Evolutionary conservation across 2,888 invertebrate genomes (phyloP), one percentile per base, ranked within the genome.

Genomic region (Callosobruchus maculatus): DNA sequence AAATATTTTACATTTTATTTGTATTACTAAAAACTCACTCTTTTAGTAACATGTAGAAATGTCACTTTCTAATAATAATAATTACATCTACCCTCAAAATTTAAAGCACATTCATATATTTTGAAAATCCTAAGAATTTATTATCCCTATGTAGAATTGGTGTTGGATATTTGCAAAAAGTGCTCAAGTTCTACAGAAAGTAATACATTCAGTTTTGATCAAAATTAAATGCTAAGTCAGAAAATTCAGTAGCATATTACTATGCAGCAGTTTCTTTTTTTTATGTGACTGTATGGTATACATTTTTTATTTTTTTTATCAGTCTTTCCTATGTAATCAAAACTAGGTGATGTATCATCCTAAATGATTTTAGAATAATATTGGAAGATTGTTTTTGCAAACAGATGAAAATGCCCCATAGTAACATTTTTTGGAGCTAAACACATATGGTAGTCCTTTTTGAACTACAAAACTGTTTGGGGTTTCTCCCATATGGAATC

Each of bases 1-100:
- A 85, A 83, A 84, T 81, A 81, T 82, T 81, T 82, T 82, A 82
- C 81, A 82, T 80, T 79, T 79, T 80, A 73, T 76, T 71, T 77
- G 76, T 78, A 76, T 76, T 77, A 79, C 81, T 80, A 81, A 81
- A 79, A 83, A 78, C 78, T 81, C 80, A 80, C 80, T 81, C 79
- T 78, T 77, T 77, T 77, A 81, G 80, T 80, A 81, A 81, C 78
- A 80, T 80, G 79, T 79, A 74, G 74, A 77, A 79, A 78, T 77
- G 72, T 77, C 68, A 75, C 74, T 78, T 49, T 49, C 26, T 26
- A 26, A 7, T 26, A 26, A 26, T 49, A 13, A 49, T 77, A 77
- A 77, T 74, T 67, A 49, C 49, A 72, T 79, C 78, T 78, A 77
- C 75, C 77, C 71, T 71, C 68, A 70, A 71, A 31, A n/a, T 20